Percentiles rank a stretch among this genome's conserved stretches.
Conservation (phyloP, 2,797 vertebrate genomes). For the Chelidonichthys spinosus region DNA sequence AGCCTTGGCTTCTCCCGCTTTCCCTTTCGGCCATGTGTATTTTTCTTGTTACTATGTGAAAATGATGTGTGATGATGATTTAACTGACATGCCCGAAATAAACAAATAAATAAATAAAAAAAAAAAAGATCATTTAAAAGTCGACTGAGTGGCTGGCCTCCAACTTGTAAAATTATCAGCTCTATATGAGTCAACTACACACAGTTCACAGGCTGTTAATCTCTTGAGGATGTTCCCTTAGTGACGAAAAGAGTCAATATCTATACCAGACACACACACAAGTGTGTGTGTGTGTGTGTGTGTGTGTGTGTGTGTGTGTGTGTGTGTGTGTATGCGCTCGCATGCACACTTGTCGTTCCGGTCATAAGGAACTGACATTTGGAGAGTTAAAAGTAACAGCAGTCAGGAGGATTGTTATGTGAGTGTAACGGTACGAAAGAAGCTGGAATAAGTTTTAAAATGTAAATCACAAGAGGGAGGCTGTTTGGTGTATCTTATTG, state of each 20-base stretch:
- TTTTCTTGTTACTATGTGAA: too few species aligned
- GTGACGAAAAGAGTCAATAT: constrained; percentile 49
- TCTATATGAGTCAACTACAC: constrained; percentile 41
- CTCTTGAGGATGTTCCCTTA: constrained; percentile 34
- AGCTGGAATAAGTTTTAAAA: background rate
- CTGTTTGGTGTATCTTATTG: constrained; percentile 33
- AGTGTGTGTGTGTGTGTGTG: constrained; percentile 8
- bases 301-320: constrained; percentile 15
- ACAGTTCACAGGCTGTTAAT: constrained; percentile 55
- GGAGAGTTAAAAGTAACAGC: constrained; percentile 41
- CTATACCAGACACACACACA: constrained; percentile 33
- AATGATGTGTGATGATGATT: too few species aligned
- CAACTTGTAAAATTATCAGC: constrained; percentile 52
- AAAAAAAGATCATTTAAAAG: constrained; percentile 27
- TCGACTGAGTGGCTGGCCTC: background rate
- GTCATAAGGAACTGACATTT: constrained; percentile 37
- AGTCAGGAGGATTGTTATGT: constrained; percentile 31
- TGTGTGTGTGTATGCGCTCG: background rate
- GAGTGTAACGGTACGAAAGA: constrained; percentile 31
- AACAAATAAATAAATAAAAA: too few species aligned
- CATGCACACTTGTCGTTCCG: background rate
- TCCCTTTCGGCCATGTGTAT: too few species aligned
- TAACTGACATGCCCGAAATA: too few species aligned
- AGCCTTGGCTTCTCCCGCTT: too few species aligned
- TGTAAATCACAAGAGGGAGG: constrained; percentile 33